Conservation (phyloP, 2,113 vertebrate genomes). For the Delphinus delphis region DNA sequence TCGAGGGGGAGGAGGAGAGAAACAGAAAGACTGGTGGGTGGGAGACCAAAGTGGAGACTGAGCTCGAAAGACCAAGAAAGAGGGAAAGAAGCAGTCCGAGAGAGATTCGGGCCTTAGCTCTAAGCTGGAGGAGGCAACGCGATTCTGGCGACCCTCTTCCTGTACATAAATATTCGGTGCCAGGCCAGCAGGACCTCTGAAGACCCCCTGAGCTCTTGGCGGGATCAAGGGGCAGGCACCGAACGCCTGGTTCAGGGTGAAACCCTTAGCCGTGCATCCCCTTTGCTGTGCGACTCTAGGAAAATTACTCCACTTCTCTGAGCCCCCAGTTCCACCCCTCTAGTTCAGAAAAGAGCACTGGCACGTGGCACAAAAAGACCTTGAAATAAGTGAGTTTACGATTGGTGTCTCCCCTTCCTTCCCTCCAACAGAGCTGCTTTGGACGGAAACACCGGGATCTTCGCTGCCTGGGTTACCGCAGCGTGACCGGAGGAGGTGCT, state of each 20-base stretch:
- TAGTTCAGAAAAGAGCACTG: not conserved
- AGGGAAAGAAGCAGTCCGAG: not conserved
- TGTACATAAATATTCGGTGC: not conserved
- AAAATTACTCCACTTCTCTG: not conserved
- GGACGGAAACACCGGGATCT: rapidly evolving
- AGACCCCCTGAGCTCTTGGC: not conserved
- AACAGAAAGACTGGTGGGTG: not conserved
- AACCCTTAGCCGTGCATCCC: not conserved
- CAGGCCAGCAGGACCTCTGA: not conserved
- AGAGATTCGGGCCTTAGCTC: not conserved
- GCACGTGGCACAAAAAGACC: not conserved
- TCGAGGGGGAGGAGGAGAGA: not conserved
- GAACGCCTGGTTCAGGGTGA: too few relatives aligned
- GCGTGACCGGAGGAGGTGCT: too few relatives aligned
- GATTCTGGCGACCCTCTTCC: rapidly evolving
- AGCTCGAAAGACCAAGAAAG: not conserved
- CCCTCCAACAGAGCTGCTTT: not conserved
- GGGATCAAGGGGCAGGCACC: not conserved
- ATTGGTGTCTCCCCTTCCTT: too few relatives aligned
- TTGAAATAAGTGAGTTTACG: not conserved
- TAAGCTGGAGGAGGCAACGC: rapidly evolving
- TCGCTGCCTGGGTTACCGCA: rapidly evolving
- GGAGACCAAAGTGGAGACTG: not conserved
- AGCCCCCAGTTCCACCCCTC: not conserved
- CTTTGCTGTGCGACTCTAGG: not conserved